Evolutionary conservation across 2,888 invertebrate species (phyloP).

Genomic region (Cephus runcator): DNA sequence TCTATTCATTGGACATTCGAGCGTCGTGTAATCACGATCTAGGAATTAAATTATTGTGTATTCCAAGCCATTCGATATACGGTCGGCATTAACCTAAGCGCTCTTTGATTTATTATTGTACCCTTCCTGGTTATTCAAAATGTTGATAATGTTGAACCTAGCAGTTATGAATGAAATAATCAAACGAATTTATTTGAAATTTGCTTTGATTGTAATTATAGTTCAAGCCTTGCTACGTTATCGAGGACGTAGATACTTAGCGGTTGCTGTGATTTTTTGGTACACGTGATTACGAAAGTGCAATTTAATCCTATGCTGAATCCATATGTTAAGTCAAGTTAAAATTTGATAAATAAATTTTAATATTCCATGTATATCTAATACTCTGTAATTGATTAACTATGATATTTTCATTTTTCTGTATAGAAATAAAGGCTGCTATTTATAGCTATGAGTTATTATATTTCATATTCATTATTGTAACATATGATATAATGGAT

Average conservation of each 20-base stretch:
- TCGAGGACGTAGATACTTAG: neutral
- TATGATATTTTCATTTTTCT: neutral
- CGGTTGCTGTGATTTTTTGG: neutral
- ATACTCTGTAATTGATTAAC: neutral
- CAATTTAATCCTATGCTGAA: neutral
- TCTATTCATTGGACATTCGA: conserved; percentile 27
- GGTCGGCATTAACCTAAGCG: neutral
- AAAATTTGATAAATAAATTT: too few species aligned
- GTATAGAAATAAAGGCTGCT: neutral
- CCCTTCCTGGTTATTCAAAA: neutral
- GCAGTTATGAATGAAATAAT: neutral
- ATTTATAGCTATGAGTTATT: neutral
- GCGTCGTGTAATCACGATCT: conserved; percentile 28
- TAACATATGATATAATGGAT: neutral
- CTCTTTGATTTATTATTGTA: neutral
- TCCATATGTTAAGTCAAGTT: neutral
- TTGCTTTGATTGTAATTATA: neutral
- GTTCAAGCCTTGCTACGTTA: neutral
- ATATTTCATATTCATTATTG: neutral
- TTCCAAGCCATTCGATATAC: conserved; percentile 33
- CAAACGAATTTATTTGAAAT: neutral
- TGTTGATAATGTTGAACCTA: neutral
- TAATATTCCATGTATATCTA: neutral
- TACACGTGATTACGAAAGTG: neutral
- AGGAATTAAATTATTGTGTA: conserved; percentile 29